Percentiles rank a stretch among this genome's conserved stretches.
phyloP scores from a whole-genome alignment of 2,888 invertebrate genomes.

The Drymonia ruficornis region DNA sequence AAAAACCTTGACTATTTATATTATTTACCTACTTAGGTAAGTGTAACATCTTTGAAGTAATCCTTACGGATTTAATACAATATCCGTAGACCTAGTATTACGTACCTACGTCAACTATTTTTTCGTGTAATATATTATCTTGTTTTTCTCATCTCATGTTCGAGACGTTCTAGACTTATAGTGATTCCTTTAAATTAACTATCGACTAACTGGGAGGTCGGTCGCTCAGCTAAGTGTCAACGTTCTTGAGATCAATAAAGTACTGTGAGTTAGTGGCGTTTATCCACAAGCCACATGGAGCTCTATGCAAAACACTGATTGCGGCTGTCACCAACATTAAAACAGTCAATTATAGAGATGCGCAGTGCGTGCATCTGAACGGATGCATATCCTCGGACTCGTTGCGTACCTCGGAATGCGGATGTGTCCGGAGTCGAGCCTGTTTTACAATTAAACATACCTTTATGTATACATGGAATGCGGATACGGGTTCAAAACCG shows the following conservation, averaged over 20 bases:
- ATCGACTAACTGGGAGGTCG: constrained; percentile 4
- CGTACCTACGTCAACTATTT: no score
- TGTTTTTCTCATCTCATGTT: constrained; percentile 18
- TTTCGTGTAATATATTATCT: constrained; percentile 16
- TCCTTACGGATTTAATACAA: no score
- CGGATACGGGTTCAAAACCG: no score
- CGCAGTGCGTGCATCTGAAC: no score
- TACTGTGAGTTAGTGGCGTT: constrained; percentile 14
- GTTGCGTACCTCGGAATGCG: background rate
- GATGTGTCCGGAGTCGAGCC: background rate
- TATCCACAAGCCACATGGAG: constrained; percentile 16
- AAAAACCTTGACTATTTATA: no score
- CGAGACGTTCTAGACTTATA: constrained; percentile 1
- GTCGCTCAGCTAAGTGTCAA: constrained; percentile 2
- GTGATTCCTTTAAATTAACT: constrained; percentile 9
- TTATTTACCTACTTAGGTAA: no score
- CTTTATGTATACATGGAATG: no score
- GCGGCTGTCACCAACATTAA: constrained; percentile 33
- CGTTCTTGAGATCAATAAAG: constrained; percentile 9
- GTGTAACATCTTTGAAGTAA: no score
- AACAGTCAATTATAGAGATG: constrained; percentile 11
- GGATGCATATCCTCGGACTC: constrained; percentile 1
- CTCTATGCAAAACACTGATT: constrained; percentile 30
- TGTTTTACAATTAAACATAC: background rate
- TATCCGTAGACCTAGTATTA: no score